These are phyloP conservation scores for Anarhynchus alexandrinus DNA, from an alignment of 2,113 vertebrate genomes.

Conservation along the genomic window DNA sequence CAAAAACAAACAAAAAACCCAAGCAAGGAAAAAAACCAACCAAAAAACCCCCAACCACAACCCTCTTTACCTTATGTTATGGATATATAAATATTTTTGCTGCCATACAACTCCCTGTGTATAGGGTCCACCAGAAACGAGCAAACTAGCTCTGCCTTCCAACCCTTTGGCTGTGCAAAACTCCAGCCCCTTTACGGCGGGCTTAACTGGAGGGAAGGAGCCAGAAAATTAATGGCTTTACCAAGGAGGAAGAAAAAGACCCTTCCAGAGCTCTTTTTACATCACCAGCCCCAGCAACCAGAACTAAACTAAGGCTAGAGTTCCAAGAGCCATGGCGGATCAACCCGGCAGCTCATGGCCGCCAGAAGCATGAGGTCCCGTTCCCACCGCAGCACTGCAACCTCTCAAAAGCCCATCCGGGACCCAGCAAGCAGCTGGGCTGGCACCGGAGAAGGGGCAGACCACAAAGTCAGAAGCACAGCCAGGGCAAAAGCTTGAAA, in stretches of 20 bases:
- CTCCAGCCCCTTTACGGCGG: neutral
- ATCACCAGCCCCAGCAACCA: neutral
- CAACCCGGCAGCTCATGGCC: rapidly evolving
- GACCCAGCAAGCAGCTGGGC: neutral
- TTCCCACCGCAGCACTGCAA: neutral
- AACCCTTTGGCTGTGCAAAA: neutral
- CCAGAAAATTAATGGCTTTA: neutral
- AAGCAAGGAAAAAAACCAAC: neutral
- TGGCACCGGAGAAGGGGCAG: neutral
- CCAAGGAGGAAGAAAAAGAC: neutral
- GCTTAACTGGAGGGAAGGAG: neutral
- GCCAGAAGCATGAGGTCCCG: neutral
- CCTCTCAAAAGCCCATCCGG: neutral
- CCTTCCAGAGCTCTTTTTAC: neutral
- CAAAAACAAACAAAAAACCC: conserved; percentile 12
- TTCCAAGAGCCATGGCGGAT: neutral
- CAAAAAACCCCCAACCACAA: neutral
- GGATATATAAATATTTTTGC: neutral
- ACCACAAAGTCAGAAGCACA: neutral
- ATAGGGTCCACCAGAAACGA: neutral
- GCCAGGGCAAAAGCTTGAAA: neutral
- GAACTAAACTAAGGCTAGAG: neutral
- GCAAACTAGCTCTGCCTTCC: neutral
- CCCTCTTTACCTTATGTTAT: neutral
- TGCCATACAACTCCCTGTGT: neutral